These are phyloP conservation scores for Zelleria hepariella DNA, from an alignment of 2,888 invertebrate genomes.

Conservation along the genomic window DNA sequence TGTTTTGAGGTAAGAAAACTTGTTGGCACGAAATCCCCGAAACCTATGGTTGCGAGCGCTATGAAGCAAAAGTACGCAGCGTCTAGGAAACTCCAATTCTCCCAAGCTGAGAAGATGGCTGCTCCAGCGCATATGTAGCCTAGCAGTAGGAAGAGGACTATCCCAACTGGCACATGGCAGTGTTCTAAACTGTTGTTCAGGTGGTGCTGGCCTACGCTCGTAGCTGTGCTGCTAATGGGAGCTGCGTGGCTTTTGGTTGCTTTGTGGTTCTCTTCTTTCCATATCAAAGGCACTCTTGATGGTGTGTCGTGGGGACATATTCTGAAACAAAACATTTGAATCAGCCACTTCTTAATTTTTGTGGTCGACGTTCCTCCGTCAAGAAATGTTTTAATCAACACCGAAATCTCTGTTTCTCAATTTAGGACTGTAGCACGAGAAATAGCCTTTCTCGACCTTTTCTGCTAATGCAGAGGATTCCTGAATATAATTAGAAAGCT, in stretches of 20 bases:
- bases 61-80: slow-evolving; percentile 90
- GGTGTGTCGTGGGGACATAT: slow-evolving; percentile 80
- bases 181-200: slow-evolving; percentile 45
- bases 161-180: slow-evolving; percentile 56
- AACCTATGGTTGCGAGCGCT: slow-evolving; percentile 86
- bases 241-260: slow-evolving; percentile 41
- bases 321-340: slow-evolving; percentile 26
- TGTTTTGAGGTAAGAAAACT: slow-evolving; percentile 63
- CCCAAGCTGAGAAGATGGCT: slow-evolving; percentile 83
- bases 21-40: slow-evolving; percentile 81
- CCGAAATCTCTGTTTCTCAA: too few relatives aligned
- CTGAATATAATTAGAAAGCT: too few relatives aligned
- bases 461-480: too few relatives aligned
- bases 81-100: slow-evolving; percentile 85
- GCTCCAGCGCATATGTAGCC: slow-evolving; percentile 84
- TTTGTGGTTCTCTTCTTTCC: slow-evolving; percentile 65
- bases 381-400: too few relatives aligned
- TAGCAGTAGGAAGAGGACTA: slow-evolving; percentile 78
- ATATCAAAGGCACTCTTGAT: slow-evolving; percentile 81
- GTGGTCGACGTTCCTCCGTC: too few relatives aligned
- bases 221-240: slow-evolving; percentile 44
- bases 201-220: slow-evolving; percentile 46
- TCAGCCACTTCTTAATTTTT: too few relatives aligned
- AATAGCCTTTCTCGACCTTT: too few relatives aligned
- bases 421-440: too few relatives aligned